phyloP scores from a whole-genome alignment of 2,888 invertebrate species.

The Oxyteleia sp. region DNA sequence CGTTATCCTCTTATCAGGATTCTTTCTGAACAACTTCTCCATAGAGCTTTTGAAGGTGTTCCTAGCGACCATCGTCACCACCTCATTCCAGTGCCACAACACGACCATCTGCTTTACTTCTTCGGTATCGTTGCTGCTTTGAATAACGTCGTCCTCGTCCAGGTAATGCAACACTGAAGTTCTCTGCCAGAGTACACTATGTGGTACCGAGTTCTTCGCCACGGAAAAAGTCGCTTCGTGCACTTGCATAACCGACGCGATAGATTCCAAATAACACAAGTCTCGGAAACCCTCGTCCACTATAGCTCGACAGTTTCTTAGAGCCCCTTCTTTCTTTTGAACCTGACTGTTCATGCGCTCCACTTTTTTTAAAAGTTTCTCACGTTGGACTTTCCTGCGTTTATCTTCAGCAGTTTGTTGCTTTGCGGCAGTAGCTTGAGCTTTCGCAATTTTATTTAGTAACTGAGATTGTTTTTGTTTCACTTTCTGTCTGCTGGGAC shows the following conservation, averaged over 20 bases:
- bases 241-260: slow-evolving; percentile 76
- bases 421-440: too few species aligned
- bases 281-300: slow-evolving; percentile 78
- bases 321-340: slow-evolving; percentile 80
- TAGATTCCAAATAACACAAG: slow-evolving; percentile 79
- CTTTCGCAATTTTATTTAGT: too few species aligned
- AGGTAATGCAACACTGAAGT: slow-evolving; percentile 79
- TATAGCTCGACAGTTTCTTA: slow-evolving; percentile 81
- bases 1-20: slow-evolving; percentile 82
- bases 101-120: slow-evolving; percentile 85
- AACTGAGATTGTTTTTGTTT: too few species aligned
- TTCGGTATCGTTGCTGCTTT: slow-evolving; percentile 60
- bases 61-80: slow-evolving; percentile 83
- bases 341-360: slow-evolving; percentile 76
- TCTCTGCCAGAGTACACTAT: slow-evolving; percentile 87
- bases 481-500: too few species aligned
- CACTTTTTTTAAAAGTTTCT: slow-evolving; percentile 78
- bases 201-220: slow-evolving; percentile 83
- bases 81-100: slow-evolving; percentile 86
- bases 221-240: slow-evolving; percentile 81
- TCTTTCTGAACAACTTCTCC: slow-evolving; percentile 79
- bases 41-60: slow-evolving; percentile 83
- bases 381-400: slow-evolving; percentile 64
- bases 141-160: slow-evolving; percentile 78
- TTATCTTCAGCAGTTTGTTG: slow-evolving; percentile 41